phyloP scores from a whole-genome alignment of 2,113 vertebrate species.

The Cervus canadensis region DNA sequence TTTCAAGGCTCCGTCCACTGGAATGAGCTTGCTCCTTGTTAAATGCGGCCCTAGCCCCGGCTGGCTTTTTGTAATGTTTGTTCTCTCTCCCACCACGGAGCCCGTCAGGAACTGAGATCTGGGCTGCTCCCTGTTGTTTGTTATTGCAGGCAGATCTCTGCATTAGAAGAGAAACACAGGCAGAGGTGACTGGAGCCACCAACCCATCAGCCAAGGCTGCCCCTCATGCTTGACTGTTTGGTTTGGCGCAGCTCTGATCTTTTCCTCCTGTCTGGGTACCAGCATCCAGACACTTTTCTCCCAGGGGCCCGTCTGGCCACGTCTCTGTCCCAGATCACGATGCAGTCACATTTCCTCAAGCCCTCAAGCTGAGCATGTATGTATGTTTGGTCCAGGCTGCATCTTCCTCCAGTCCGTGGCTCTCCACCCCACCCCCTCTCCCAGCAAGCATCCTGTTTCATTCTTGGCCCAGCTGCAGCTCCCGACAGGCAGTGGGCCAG shows the following conservation, averaged over 20 bases:
- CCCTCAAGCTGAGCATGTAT: neutral
- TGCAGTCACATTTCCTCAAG: neutral
- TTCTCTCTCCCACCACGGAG: neutral
- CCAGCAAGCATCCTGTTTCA: slow-evolving; percentile 36
- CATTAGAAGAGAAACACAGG: neutral
- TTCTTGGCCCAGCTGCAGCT: neutral
- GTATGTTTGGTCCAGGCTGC: neutral
- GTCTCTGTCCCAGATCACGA: neutral
- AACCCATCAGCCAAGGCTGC: neutral
- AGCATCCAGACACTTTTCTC: neutral
- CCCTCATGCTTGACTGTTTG: neutral
- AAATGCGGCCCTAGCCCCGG: neutral
- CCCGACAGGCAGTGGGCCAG: neutral
- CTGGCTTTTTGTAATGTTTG: neutral
- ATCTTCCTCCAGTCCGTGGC: neutral
- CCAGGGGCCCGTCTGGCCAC: neutral
- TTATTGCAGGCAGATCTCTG: neutral
- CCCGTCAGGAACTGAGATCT: neutral
- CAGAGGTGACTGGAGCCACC: neutral
- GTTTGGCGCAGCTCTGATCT: neutral
- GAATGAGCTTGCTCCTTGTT: neutral
- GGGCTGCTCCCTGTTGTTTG: neutral
- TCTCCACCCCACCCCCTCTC: slow-evolving; percentile 28
- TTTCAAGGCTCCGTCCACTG: neutral
- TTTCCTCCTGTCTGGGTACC: neutral